Base-by-base conservation (phyloP, 2,113 vertebrate species). In the Regulus satrapa region DNA sequence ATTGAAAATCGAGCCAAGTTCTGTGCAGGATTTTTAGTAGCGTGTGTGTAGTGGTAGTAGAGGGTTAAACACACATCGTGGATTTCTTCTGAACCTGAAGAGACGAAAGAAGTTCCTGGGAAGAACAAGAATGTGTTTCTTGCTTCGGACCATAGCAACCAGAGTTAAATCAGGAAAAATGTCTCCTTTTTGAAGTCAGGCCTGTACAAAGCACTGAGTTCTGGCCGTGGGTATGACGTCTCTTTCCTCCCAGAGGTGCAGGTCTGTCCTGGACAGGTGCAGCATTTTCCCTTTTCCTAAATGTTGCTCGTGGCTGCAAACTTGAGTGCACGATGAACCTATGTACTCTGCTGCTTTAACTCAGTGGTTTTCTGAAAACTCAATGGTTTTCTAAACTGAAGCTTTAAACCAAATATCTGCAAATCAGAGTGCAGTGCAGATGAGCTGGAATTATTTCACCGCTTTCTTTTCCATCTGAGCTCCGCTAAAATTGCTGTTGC, bases 401-500 rank as follows among this genome's bases (percentile, higher is more conserved):
- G 38, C 24, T 71, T 73, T 62, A 49, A 54, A n/a, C 31, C 51
- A 41, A 85, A 12, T 79, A 46, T 21, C 78, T 64, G 36, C 20
- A 3, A 51, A 80, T 79, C 63, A n/a, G 6, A 66, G 85, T 93
- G 95, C 78, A 54, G 88, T 90, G 78, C 64, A 88, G 79, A 92
- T 92, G 88, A 93, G 55, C 85, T 97, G 95, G 91, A 96, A 95
- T 97, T 96, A 96, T 96, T 95, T 93, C 85, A 86, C 59, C 14
- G 88, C 93, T 93, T 97, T 87, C 85, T 85, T 83, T 80, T 88
- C 85, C 92, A 92, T 96, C 93, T 80, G 90, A 96, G 92, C 93
- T 94, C 85, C 40, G 88, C 92, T 80, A 78, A 92, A 92, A 77
- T 72, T 83, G 82, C 89, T 96, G 79, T 85, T 84, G 84, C 91